Evolutionary conservation across 2,888 invertebrate genomes (phyloP), one percentile per base, ranked within the genome.

Genomic region (Taphrorychus bicolor): DNA sequence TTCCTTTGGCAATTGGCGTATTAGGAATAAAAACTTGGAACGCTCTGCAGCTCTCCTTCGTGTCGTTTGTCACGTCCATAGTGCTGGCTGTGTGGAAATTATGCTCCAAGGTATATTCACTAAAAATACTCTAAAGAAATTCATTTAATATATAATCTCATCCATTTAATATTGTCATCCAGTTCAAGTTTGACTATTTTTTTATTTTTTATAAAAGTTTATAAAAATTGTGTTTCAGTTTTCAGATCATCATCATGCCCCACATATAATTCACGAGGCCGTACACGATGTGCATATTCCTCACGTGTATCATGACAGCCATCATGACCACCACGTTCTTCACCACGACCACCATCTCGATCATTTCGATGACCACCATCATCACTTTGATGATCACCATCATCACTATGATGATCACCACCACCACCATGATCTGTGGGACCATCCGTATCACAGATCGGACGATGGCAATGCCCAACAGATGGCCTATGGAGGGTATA

Each of bases 21-120:
- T 87, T 93, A 72, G 93, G 93, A 78, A 85, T 94, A 80, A 94
- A 93, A 84, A 92, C 94, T 52, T 93, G 92, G 90, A 93, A 94
- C 81, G 93, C 93, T 3, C 88, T 93, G 74, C 93, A 93, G 79
- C 86, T 94, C 76, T 92, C 92, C 17, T 93, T 93, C 88, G 90
- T 93, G 87, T 92, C 93, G 48, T 94, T 94, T 84, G 88, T 93
- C 75, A 89, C 93, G 21, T 91, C 93, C 76, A 89, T 93, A 73
- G 92, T 90, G 70, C 84, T 94, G 82, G 93, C 93, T 73, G 91
- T 93, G 81, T 94, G 92, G 88, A 93, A 93, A 82, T 86, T 93
- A 72, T 93, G 93, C 87, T 91, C 92, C 81, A 94, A 94, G 86
- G 89, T 93, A 78, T 90, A 91, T 66, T 4, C 42, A 11, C 24